phyloP scores from a whole-genome alignment of 2,888 invertebrate species.

The Siphlonurus alternatus region DNA sequence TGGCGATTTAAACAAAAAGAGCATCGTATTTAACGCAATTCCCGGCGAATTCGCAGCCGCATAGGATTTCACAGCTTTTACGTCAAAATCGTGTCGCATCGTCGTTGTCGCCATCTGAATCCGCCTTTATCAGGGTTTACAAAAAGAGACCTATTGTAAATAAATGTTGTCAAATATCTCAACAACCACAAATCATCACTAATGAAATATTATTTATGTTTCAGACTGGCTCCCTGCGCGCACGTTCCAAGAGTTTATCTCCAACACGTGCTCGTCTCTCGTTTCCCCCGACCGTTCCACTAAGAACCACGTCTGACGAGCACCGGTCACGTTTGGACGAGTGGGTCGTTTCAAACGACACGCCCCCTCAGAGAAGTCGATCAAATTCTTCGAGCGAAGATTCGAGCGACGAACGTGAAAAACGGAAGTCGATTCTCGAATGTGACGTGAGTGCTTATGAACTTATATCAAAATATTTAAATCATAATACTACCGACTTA shows the following conservation, averaged over 20 bases:
- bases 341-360: not conserved
- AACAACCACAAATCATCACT: too few species aligned
- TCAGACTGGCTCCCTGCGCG: not conserved
- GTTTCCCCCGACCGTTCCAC: not conserved
- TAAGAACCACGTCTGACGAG: not conserved
- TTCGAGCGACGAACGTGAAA: conserved; percentile 23
- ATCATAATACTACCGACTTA: conserved; percentile 7
- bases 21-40: too few species aligned
- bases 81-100: too few species aligned
- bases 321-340: not conserved
- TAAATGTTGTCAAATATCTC: too few species aligned
- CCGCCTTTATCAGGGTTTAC: too few species aligned
- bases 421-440: conserved; percentile 51
- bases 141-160: too few species aligned
- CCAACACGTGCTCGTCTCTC: conserved; percentile 2
- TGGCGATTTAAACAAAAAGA: too few species aligned
- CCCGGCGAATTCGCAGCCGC: too few species aligned
- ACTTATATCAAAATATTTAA: conserved; percentile 39
- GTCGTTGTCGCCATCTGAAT: too few species aligned
- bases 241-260: conserved; percentile 3
- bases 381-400: conserved; percentile 31
- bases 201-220: too few species aligned
- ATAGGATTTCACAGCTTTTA: too few species aligned
- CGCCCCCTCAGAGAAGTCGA: conserved; percentile 30
- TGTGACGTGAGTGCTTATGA: conserved; percentile 76